Evolutionary conservation across 2,113 vertebrate species (phyloP), one percentile per base, ranked within the genome.

Genomic region (Prinia subflava): DNA sequence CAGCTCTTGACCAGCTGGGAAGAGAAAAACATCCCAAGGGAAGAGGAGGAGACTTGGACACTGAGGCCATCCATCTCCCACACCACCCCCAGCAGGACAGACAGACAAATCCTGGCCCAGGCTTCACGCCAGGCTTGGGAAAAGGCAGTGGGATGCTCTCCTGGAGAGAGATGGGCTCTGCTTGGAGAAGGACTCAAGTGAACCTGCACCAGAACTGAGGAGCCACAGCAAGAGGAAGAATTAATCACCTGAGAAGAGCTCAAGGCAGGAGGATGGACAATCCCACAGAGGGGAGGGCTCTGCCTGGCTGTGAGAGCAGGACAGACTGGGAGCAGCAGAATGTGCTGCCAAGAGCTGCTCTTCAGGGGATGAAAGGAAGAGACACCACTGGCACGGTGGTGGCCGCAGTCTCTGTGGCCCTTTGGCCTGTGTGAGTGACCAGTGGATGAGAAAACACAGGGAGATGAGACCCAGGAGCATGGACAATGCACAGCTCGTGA

Each of bases 1-100:
- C 99, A 99, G 67, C 90, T 97, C 17, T 94, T 98, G 33, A 99
- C 99, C 96, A 99, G 96, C 99, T 99, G 71, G 78, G 49, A 64
- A 46, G 3, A 9, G 25, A 12, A n/a, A 6, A 62, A 3, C 17
- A 50, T 8, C 65, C 15, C 35, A 11, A 25, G 44, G 31, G 67
- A 59, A 57, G 37, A 0, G 2, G 57, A 21, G 62, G 33, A 59
- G 0, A 15, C 47, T 30, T 0, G 1, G 70, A 63, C 3, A 37
- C 44, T 16, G 49, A 63, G 57, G 10, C 16, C 63, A 19, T 7
- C 33, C 23, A 2, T 5, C 30, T 74, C 9, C 55, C 9, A 31
- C n/a, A 12, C 33, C 63, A 53, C 15, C 39, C 8, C 28, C 12
- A 18, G 2, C 20, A 18, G 44, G 5, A 33, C 5, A 12, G 24